A percentile compares a stretch with the other conserved stretches of the same genome.
phyloP scores from a whole-genome alignment of 2,797 vertebrate species.

The Notoglanidium macrostoma region DNA sequence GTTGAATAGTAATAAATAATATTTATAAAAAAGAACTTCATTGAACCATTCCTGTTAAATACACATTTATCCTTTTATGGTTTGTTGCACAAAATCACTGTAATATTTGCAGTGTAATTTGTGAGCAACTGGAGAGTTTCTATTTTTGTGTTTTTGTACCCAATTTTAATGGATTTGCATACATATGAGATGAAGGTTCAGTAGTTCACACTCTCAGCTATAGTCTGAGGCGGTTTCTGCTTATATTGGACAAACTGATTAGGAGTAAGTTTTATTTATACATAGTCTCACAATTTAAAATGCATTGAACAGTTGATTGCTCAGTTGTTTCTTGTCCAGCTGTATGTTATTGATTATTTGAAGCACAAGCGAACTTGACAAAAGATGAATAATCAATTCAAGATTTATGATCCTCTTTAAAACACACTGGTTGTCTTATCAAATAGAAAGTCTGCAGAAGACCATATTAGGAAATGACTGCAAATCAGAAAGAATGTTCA shows the following conservation, averaged over 20 bases:
- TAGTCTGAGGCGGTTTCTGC: background rate
- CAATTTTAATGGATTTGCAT: background rate
- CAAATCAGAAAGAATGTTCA: background rate
- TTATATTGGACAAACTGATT: background rate
- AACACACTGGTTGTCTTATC: background rate
- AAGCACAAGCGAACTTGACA: background rate
- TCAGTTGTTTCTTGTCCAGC: background rate
- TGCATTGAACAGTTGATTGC: background rate
- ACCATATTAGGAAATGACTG: background rate
- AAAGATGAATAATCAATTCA: background rate
- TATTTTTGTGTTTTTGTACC: background rate
- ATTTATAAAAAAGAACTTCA: background rate
- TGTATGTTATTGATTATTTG: constrained; percentile 4
- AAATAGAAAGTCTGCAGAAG: background rate
- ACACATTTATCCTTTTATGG: background rate
- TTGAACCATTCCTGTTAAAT: background rate
- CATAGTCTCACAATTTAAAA: background rate
- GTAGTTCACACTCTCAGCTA: background rate
- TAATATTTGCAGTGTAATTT: background rate
- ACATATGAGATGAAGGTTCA: background rate
- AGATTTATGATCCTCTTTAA: background rate
- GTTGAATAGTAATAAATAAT: no score
- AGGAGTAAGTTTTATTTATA: background rate
- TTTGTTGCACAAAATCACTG: background rate
- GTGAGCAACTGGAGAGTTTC: background rate